phyloP scores from a whole-genome alignment of 1,140 invertebrate genomes.

The Scaptodrosophila lebanonensis region DNA sequence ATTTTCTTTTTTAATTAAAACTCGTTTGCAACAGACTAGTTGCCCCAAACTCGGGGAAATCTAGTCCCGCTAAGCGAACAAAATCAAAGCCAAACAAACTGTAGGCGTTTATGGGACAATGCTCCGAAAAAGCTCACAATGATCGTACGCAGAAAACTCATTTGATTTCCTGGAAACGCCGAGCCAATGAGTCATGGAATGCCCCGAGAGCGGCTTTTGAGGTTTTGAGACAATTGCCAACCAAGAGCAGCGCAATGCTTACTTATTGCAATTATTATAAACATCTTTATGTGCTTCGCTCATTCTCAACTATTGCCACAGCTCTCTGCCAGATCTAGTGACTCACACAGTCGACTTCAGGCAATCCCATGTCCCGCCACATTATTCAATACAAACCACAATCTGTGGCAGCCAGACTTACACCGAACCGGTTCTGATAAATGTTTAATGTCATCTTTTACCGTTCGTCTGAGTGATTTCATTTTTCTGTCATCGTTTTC shows the following conservation, averaged over 20 bases:
- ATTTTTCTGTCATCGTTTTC: too few relatives aligned
- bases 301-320: too few relatives aligned
- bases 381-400: slow-evolving; percentile 4
- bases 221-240: too few relatives aligned
- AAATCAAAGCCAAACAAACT: too few relatives aligned
- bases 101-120: too few relatives aligned
- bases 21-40: slow-evolving; percentile 48
- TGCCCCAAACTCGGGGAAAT: slow-evolving; percentile 49
- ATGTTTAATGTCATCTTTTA: slow-evolving; percentile 24
- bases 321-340: slow-evolving; percentile 23
- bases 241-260: slow-evolving; percentile 14
- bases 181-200: background rate
- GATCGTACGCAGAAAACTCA: slow-evolving; percentile 60
- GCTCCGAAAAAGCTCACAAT: too few relatives aligned
- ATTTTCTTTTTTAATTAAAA: slow-evolving; percentile 59
- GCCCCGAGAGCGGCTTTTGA: too few relatives aligned
- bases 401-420: too few relatives aligned
- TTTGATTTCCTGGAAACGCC: slow-evolving; percentile 50
- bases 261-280: slow-evolving; percentile 42
- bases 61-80: too few relatives aligned
- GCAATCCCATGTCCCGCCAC: slow-evolving; percentile 9
- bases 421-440: slow-evolving; percentile 47
- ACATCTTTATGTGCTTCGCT: too few relatives aligned
- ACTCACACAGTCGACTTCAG: slow-evolving; percentile 12
- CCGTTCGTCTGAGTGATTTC: slow-evolving; percentile 17